Evolutionary conservation across 2,113 vertebrate species (phyloP), one percentile per base, ranked within the genome.

Genomic region (Ceyx margarethae): DNA sequence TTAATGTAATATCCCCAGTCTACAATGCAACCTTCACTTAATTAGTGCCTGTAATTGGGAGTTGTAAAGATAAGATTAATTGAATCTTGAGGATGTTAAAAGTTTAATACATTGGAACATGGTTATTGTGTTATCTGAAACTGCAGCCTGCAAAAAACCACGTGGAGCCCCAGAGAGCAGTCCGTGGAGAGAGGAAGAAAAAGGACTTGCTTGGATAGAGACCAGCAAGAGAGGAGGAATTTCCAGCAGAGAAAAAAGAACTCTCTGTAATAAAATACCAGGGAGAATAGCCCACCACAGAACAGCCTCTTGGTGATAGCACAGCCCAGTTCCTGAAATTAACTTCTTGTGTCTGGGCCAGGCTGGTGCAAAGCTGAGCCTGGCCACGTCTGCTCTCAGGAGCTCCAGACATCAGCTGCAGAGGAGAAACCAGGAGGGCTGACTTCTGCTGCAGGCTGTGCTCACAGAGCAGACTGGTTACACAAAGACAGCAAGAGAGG

Each of bases 21-120:
- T 91, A 97, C 91, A 95, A 92, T 94, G 94, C 96, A 82, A 96
- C 96, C 91, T 95, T 95, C 97, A 96, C 97, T 97, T 98, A 97
- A 98, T 98, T 98, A 98, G 96, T 83, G 97, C 93, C 98, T 97
- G 95, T 97, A 97, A 98, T 97, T 98, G 97, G 97, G 97, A 98
- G 97, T 97, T 98, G 95, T 97, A 97, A 97, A 97, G 98, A 97
- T 98, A 97, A 98, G 97, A 98, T 97, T 97, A 97, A 98, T 98
- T 97, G 97, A 97, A 98, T 97, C 96, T 96, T 81, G 94, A 91
- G 96, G 95, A 96, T 97, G 97, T 97, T 97, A 94, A 96, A 97
- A 97, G 97, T 97, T 97, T 96, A 97, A 97, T 94, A 94, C 69
- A 16, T 94, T 79, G 94, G 86, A 96, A 95, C 68, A 77, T 6